Evolutionary conservation across 2,888 invertebrate genomes (phyloP), one percentile per base, ranked within the genome.

Genomic region (Drosophila setosimentum): DNA sequence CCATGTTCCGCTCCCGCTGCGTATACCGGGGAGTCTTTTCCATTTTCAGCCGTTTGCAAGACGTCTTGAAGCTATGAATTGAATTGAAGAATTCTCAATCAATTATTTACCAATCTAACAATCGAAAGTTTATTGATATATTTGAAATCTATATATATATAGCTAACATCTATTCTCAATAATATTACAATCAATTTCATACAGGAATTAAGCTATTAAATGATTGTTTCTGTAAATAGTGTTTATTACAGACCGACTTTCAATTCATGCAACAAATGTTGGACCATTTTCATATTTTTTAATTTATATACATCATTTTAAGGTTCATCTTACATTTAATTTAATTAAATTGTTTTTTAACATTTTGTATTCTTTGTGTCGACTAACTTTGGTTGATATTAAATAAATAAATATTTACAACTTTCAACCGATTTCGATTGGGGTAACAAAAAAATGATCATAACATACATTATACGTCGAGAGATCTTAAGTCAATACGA

Each of bases 1-100:
- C 93, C 93, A 91, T 94, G 68, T 91, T 92, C 72, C 90, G 93
- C 88, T 93, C 93, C 91, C 91, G 91, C 83, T 91, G 92, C 73
- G 93, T 93, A 73, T 92, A 92, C 55, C 91, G 93, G 80, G 92
- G 92, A 88, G 92, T 92, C 89, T 92, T 92, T 89, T 92, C 92
- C 92, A 92, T 93, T 89, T 93, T 92, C 79, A 92, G 85, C 81
- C 91, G 90, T 83, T 91, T 93, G 82, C 91, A 83, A 86, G 92
- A 91, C 93, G 92, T 92, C 83, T 91, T 92, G 92, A 92, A 88
- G 91, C 92, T 45, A 3, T 13, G 1, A 45, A 24, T 24, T 45
- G 8, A 24, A 24, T 24, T 16, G 16, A 24, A 45, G 3, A 16
- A 6, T n/a, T n/a, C 11, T 1, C 42, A 11, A 42, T 11, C n/a